phyloP scores from a whole-genome alignment of 2,797 vertebrate genomes.

The Lepilemur ruficaudatus region DNA sequence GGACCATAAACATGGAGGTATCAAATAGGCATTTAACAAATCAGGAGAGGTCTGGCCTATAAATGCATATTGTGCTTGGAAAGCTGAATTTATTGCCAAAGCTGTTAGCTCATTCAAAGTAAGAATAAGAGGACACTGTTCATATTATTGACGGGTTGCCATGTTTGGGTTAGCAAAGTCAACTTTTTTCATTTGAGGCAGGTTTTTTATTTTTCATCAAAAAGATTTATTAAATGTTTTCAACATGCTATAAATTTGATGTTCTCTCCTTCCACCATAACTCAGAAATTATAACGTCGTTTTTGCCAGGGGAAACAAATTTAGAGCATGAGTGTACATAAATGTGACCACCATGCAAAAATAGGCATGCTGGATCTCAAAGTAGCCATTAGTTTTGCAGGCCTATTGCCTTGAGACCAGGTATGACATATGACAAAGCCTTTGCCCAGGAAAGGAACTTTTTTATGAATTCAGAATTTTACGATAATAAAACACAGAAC shows the following conservation, averaged over 20 bases:
- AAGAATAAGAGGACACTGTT: not conserved
- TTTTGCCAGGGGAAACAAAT: not conserved
- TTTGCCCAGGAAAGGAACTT: not conserved
- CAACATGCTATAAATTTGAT: not conserved
- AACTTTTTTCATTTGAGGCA: not conserved
- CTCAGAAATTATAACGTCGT: not conserved
- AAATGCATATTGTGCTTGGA: not conserved
- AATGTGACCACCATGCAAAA: not conserved
- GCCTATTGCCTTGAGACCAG: not conserved
- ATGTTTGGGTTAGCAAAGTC: not conserved
- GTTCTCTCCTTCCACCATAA: not conserved
- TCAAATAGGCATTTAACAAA: not conserved
- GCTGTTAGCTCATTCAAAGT: not conserved
- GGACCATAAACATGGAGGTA: not conserved
- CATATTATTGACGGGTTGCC: too few species aligned
- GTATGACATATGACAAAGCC: not conserved
- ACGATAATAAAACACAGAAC: not conserved
- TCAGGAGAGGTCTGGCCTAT: not conserved
- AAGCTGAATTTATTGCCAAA: not conserved
- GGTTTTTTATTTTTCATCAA: not conserved
- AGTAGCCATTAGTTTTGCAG: not conserved
- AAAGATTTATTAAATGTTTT: not conserved
- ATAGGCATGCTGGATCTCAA: not conserved
- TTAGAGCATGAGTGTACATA: not conserved
- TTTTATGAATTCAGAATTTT: conserved; percentile 15